Evolutionary conservation across 2,888 invertebrate species (phyloP).

Genomic region (Erebia ligea): DNA sequence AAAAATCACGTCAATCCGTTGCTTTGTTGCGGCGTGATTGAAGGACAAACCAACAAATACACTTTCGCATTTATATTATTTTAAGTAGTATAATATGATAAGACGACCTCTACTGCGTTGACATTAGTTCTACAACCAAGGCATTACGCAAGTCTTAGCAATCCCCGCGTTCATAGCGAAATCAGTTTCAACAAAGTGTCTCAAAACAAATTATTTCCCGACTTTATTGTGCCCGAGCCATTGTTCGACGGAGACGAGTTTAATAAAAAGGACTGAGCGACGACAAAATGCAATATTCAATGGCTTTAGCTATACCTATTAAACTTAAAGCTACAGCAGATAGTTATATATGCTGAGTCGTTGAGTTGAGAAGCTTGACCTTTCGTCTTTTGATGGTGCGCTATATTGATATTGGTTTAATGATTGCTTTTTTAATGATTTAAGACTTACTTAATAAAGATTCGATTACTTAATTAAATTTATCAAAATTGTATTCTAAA

Average conservation of each 20-base stretch:
- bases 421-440: too few species aligned
- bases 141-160: slow-evolving; percentile 4
- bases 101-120: neutral
- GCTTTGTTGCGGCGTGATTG: too few species aligned
- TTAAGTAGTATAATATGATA: too few species aligned
- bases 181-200: slow-evolving; percentile 34
- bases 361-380: slow-evolving; percentile 21
- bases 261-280: slow-evolving; percentile 58
- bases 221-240: slow-evolving; percentile 47
- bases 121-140: neutral
- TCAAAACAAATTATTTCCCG: slow-evolving; percentile 41
- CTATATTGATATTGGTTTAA: slow-evolving; percentile 12
- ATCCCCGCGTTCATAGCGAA: slow-evolving; percentile 20
- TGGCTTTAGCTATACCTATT: slow-evolving; percentile 29
- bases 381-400: slow-evolving; percentile 6
- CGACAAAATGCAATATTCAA: slow-evolving; percentile 56
- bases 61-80: too few species aligned
- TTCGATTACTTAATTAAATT: too few species aligned
- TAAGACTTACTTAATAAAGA: too few species aligned
- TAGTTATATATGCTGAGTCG: slow-evolving; percentile 21
- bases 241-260: slow-evolving; percentile 57
- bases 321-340: slow-evolving; percentile 1
- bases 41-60: too few species aligned
- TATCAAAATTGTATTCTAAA: too few species aligned
- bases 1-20: too few species aligned